Conservation (phyloP, 1,140 invertebrate species). For the Gryllus bimaculatus region DNA sequence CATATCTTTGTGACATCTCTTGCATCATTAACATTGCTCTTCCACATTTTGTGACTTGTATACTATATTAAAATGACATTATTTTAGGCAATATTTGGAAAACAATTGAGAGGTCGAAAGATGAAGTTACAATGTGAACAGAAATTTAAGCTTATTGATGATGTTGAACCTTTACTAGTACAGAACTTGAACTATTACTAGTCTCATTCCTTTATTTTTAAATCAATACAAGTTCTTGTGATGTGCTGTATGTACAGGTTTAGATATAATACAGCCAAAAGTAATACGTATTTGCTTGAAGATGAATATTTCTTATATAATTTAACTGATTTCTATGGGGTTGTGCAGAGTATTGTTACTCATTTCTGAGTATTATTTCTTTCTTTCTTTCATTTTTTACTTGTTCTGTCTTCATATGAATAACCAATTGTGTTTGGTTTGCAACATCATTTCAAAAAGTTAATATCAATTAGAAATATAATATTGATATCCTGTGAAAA, state of each 20-base stretch:
- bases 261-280: not conserved
- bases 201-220: constrained; percentile 2
- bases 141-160: not conserved
- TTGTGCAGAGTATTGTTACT: too few species aligned
- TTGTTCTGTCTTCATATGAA: too few species aligned
- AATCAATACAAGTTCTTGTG: not conserved
- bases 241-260: not conserved
- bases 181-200: not conserved
- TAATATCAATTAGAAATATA: too few species aligned
- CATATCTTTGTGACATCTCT: not conserved
- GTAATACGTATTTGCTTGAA: not conserved
- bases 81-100: not conserved
- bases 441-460: too few species aligned
- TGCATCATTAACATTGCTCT: not conserved
- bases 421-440: too few species aligned
- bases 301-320: not conserved
- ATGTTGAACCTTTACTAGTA: not conserved
- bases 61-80: not conserved
- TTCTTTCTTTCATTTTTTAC: too few species aligned
- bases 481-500: too few species aligned
- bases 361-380: too few species aligned
- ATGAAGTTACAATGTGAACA: not conserved
- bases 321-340: too few species aligned
- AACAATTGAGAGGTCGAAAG: not conserved
- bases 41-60: not conserved